Base-by-base conservation (phyloP, 2,888 invertebrate species). In the Hipparchia sbordonii region DNA sequence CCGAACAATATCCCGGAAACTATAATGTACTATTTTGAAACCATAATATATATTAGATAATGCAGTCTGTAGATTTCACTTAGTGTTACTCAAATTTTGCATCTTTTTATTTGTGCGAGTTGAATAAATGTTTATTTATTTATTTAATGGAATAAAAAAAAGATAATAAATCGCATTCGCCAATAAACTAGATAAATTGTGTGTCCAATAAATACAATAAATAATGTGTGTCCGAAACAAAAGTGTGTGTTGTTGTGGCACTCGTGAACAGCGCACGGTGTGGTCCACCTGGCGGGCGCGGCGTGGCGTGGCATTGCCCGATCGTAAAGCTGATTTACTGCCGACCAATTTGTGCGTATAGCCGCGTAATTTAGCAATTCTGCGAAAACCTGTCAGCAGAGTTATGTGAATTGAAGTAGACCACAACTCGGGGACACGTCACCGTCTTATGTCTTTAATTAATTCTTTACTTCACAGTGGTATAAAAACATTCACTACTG, bases 291-390 rank as follows among this genome's bases (percentile, higher is more conserved):
- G 80, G 81, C 82, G n/a, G 12, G 54, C 39, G 52, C 52, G 3
- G 4, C 54, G 84, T 84, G 78, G 80, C 78, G 78, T 1, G 39
- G 39, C 23, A 56, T 23, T 76, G 62, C 72, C 72, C 74, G 78
- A 76, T 79, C 83, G 79, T 86, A 84, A 85, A 86, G 84, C 82
- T 82, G 79, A 79, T 86, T 85, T 85, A 86, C 85, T 79, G 81
- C 75, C 56, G 54, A 59, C 70, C 76, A 76, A 74, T 77, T 75
- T 74, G 74, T 73, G 74, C 74, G 78, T 72, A 69, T n/a, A 6
- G 39, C 59, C 59, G 39, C 33, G 59, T 60, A 33, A 60, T 60
- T 60, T 33, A 10, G 59, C 33, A 59, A 59, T 4, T 59, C 59
- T 23, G 33, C 59, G 59, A 33, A 59, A 33, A 33, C 33, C 33